Conservation (phyloP, 2,797 vertebrate species). For the Aeoliscus strigatus region DNA sequence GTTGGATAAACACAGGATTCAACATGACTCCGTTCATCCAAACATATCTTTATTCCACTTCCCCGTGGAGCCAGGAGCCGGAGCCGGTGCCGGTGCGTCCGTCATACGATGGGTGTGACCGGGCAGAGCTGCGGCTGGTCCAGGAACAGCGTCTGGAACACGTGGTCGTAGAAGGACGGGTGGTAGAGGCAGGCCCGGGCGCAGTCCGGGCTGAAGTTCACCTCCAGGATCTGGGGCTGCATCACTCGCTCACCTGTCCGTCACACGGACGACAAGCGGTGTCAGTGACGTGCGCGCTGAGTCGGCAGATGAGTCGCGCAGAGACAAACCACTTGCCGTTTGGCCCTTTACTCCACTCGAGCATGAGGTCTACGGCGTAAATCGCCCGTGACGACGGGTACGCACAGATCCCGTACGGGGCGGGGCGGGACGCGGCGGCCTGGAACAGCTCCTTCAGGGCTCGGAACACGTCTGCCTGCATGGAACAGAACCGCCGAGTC, state of each 20-base stretch:
- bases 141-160: slow-evolving; percentile 89
- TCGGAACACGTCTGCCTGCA: slow-evolving; percentile 79
- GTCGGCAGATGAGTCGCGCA: too few species aligned
- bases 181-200: slow-evolving; percentile 88
- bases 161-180: slow-evolving; percentile 87
- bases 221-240: slow-evolving; percentile 90
- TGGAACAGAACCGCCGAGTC: background rate
- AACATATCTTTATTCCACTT: too few species aligned
- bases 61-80: too few species aligned
- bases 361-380: slow-evolving; percentile 91
- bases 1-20: too few species aligned
- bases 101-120: slow-evolving; percentile 75
- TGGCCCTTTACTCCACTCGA: slow-evolving; percentile 79
- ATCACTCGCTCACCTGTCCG: slow-evolving; percentile 79
- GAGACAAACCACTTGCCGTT: slow-evolving; percentile 52
- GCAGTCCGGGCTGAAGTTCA: slow-evolving; percentile 94
- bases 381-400: slow-evolving; percentile 87
- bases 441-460: slow-evolving; percentile 84
- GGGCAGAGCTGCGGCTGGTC: slow-evolving; percentile 78
- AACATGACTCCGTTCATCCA: too few species aligned
- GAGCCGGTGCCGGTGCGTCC: too few species aligned
- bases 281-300: too few species aligned
- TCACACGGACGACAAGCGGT: too few species aligned
- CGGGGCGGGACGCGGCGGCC: slow-evolving; percentile 77
- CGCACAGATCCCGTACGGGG: slow-evolving; percentile 82